Conservation (phyloP, 2,113 vertebrate genomes). For the Dromaius novaehollandiae region DNA sequence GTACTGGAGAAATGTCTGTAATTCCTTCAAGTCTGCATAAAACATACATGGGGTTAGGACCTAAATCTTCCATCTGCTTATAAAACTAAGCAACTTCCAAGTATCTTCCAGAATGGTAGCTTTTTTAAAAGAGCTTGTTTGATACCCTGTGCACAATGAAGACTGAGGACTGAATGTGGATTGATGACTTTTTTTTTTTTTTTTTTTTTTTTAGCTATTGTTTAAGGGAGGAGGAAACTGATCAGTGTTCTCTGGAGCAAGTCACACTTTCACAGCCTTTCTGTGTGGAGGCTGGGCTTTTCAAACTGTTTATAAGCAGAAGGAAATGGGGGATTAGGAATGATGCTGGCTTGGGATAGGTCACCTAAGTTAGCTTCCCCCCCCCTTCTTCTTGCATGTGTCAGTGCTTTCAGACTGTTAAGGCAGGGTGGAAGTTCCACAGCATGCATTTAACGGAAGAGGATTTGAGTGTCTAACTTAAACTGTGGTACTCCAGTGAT, state of each 20-base stretch:
- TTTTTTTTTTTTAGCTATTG: neutral
- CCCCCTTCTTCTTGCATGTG: rapidly evolving
- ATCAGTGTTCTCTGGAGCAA: neutral
- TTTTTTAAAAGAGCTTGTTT: neutral
- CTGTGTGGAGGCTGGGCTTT: neutral
- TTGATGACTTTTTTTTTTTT: neutral
- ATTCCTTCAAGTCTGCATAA: too few species aligned
- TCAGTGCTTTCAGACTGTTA: neutral
- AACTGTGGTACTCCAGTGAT: neutral
- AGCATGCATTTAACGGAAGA: neutral
- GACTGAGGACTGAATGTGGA: neutral
- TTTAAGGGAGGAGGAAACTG: neutral
- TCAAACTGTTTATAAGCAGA: neutral
- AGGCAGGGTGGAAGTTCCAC: neutral
- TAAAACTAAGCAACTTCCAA: neutral
- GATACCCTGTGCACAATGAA: neutral
- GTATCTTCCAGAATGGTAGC: neutral
- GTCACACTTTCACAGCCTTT: neutral
- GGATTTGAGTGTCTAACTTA: neutral
- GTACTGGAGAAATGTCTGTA: neutral
- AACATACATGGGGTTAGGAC: neutral
- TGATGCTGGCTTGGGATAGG: neutral
- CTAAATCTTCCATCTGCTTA: neutral
- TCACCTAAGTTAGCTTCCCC: neutral
- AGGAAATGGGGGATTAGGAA: neutral